Conservation (phyloP, 2,797 vertebrate species). For the Eospalax fontanierii region DNA sequence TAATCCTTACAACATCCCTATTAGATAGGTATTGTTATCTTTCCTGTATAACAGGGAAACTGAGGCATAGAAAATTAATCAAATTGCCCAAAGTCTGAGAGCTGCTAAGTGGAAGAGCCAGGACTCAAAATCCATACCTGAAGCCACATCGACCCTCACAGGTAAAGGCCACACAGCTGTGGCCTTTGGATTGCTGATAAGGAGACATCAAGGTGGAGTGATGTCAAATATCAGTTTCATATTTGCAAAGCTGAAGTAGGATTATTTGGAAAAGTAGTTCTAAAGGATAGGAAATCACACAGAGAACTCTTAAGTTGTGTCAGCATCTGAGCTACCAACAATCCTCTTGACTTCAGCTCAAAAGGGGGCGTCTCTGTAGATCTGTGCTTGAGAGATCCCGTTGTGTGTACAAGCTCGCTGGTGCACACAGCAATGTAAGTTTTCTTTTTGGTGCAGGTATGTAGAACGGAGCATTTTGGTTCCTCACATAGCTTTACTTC, state of each 20-base stretch:
- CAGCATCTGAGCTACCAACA: conserved; percentile 58
- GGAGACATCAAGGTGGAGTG: conserved; percentile 35
- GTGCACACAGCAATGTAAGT: not conserved
- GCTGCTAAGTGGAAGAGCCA: not conserved
- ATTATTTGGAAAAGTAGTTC: conserved; percentile 59
- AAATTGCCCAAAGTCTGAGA: not conserved
- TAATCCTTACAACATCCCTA: not conserved
- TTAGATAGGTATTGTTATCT: not conserved
- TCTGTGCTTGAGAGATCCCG: not conserved
- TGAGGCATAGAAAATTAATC: not conserved
- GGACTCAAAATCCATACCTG: not conserved
- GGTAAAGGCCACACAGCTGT: not conserved
- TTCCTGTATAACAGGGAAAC: not conserved
- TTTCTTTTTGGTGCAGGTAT: not conserved
- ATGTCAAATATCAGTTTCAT: not conserved
- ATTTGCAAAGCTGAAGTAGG: conserved; percentile 40
- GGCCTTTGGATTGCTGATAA: not conserved
- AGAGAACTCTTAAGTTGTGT: conserved; percentile 49
- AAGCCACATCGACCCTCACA: fast-evolving
- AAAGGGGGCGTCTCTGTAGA: not conserved
- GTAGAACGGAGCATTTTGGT: not conserved
- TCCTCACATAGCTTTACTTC: not conserved
- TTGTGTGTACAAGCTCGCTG: not conserved
- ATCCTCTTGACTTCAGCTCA: not conserved
- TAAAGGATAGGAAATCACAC: conserved; percentile 66